Evolutionary conservation across 2,797 vertebrate genomes (phyloP).

Genomic region (Pseudomugil tenellus): DNA sequence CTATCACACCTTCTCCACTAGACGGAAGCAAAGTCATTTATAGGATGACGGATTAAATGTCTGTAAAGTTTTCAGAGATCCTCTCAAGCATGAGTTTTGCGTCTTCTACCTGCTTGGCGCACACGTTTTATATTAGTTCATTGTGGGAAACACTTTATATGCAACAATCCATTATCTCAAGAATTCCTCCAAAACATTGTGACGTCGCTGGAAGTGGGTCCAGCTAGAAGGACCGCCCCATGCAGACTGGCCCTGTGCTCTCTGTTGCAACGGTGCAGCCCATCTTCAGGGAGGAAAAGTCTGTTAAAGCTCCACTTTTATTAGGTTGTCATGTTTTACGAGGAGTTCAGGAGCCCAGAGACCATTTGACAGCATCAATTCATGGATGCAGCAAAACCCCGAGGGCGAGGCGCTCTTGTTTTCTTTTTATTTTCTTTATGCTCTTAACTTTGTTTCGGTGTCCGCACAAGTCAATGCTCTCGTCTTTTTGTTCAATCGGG

Average conservation of each 20-base stretch:
- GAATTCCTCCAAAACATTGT: background rate
- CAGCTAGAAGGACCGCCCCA: constrained; percentile 55
- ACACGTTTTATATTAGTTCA: background rate
- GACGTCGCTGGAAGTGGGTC: constrained; percentile 11
- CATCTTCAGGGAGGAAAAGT: constrained; percentile 57
- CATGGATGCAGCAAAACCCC: constrained; percentile 37
- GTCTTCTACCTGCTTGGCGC: background rate
- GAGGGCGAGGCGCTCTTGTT: background rate
- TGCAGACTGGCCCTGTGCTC: background rate
- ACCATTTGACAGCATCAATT: constrained; percentile 29
- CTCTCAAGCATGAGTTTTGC: background rate
- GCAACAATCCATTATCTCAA: background rate
- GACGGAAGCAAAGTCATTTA: constrained; percentile 41
- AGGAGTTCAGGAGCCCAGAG: constrained; percentile 37
- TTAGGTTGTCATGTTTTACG: constrained; percentile 65
- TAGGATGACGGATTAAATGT: background rate
- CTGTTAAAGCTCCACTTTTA: constrained; percentile 47
- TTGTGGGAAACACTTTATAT: background rate
- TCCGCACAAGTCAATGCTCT: background rate
- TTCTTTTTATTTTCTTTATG: no score
- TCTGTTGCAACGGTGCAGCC: constrained; percentile 36
- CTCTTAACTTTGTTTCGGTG: constrained; percentile 12
- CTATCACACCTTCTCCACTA: constrained; percentile 25
- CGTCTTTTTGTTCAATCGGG: background rate
- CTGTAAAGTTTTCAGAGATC: background rate